Base-by-base conservation (phyloP, 2,113 vertebrate species). In the Festucalex cinctus region DNA sequence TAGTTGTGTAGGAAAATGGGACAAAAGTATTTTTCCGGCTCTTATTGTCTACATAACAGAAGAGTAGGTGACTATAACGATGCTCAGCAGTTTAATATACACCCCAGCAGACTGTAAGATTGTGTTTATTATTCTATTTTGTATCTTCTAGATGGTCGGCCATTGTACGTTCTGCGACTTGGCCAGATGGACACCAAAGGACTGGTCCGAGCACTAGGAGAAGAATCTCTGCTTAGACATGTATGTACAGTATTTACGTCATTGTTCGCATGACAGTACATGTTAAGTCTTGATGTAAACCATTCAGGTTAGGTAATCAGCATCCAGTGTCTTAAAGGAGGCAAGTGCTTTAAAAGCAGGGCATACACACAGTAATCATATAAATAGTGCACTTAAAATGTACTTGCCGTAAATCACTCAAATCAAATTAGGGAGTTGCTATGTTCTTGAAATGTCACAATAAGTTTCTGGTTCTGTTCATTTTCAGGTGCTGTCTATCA, bases 141-240 rank as follows among this genome's bases (percentile, higher is more conserved):
- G 63, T 57, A 0, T 59, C 75, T 12, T 69, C 7, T 80, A 98
- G 97, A 98, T 2, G 96, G 97, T 0, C 94, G 97, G 66, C 97
- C 97, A 0, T 86, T 98, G 19, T 98, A 98, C 6, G 92, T 98
- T 79, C 91, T 98, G 82, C 87, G 96, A 63, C 79, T 98, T 78
- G 97, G 97, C 5, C 97, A 98, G 90, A 98, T 98, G 96, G 97
- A 98, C 88, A 92, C 91, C 36, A 99, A 98, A 79, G 97, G 97
- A 41, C 70, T 98, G 72, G 96, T 99, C 78, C 85, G 96, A 9
- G 96, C 96, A 20, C 94, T 99, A 0, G 97, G 97, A 24, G 96
- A 99, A 75, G 97, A 99, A 78, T 95, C 96, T 44, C 85, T 99
- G 70, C 94, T 99, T 77, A 91, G 96, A 89, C 97, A 99, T 0